These are phyloP conservation scores for Drosophila sulfurigaster DNA, from an alignment of 1,140 invertebrate species.

Conservation along the genomic window DNA sequence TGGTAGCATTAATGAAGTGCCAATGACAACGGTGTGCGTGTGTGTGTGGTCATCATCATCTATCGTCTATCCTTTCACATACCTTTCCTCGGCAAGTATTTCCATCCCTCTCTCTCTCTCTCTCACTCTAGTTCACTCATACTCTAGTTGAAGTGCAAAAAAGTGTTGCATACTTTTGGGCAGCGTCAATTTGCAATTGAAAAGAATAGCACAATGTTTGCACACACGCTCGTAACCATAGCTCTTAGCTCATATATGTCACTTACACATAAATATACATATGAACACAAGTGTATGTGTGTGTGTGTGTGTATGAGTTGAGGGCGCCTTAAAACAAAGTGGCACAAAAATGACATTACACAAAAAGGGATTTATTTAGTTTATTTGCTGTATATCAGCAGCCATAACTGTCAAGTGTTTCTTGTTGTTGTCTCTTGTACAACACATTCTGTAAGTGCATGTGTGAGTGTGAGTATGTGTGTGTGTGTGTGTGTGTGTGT, in stretches of 20 bases:
- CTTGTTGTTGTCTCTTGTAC: conserved; percentile 44
- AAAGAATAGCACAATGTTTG: conserved; percentile 30
- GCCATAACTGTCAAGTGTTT: conserved; percentile 78
- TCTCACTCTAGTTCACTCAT: background rate
- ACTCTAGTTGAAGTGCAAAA: background rate
- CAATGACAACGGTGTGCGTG: conserved; percentile 36
- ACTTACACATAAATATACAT: conserved; percentile 1
- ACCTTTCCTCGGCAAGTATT: too few species aligned
- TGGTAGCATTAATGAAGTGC: conserved; percentile 68
- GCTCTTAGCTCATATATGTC: conserved; percentile 34
- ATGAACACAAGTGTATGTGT: background rate
- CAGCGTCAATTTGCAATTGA: conserved; percentile 58
- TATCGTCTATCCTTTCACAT: background rate
- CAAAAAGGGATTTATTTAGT: conserved; percentile 79
- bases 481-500: conserved; percentile 16
- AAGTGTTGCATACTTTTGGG: too few species aligned
- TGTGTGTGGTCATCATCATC: conserved; percentile 13
- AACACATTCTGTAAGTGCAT: conserved; percentile 4
- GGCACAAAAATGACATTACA: conserved; percentile 75
- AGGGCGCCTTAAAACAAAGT: conserved; percentile 42
- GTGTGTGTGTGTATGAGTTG: conserved; percentile 1
- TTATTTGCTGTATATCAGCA: conserved; percentile 82
- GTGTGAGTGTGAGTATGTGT: conserved; percentile 2
- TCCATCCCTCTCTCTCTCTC: background rate
- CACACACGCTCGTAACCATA: conserved; percentile 16